A percentile compares a stretch with the other conserved stretches of the same genome.
Evolutionary conservation across 1,140 invertebrate species (phyloP).

Genomic region (Pseudomyrmex dendroicus): DNA sequence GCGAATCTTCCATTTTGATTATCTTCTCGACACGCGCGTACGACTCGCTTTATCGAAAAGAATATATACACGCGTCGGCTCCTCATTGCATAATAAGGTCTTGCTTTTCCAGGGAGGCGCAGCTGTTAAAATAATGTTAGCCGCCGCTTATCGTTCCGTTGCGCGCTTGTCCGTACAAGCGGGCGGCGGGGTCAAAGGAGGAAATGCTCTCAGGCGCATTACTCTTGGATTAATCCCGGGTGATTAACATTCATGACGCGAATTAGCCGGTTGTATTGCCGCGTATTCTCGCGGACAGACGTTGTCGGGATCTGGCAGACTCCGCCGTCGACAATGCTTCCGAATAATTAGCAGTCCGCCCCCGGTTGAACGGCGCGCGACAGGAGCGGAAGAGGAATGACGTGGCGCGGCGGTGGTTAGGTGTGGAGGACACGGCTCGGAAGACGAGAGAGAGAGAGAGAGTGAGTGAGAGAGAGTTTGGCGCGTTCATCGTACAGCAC

Average conservation of each 20-base stretch:
- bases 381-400: background rate
- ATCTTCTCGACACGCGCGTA: background rate
- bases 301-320: constrained; percentile 15
- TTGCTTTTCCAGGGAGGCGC: background rate
- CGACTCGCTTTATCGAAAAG: constrained; percentile 13
- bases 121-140: constrained; percentile 29
- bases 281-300: constrained; percentile 24
- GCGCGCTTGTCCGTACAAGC: background rate
- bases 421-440: background rate
- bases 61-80: background rate
- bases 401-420: background rate
- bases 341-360: constrained; percentile 53
- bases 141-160: background rate
- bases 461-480: background rate
- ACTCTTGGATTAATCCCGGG: constrained; percentile 34
- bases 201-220: background rate
- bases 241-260: constrained; percentile 52
- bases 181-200: constrained; percentile 6
- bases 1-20: background rate
- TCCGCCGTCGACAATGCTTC: constrained; percentile 13
- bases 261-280: constrained; percentile 51
- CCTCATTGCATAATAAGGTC: constrained; percentile 7
- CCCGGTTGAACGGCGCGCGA: background rate
- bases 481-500: background rate
- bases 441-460: no score